Evolutionary conservation across 2,888 invertebrate genomes (phyloP), one percentile per base, ranked within the genome.

Genomic region (Heliconius erato): DNA sequence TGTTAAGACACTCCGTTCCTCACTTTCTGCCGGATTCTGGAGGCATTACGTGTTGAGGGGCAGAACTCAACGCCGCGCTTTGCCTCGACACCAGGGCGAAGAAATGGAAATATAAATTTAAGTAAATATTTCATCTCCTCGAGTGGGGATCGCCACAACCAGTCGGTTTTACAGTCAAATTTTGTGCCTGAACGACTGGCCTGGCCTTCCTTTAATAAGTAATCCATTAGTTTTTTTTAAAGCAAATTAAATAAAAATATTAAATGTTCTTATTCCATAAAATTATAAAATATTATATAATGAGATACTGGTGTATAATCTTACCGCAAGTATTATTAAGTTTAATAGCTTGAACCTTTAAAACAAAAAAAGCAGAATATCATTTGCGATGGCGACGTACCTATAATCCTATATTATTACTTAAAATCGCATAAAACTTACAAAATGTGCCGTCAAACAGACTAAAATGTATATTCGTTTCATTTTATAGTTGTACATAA

Each of bases 401-500:
- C 54, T 9, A 3, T 23, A 40, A 32, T 32, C 49, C 49, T 16
- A 5, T 23, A 77, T 78, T 68, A 67, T 68, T n/a, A 49, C 49
- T 49, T 32, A 68, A 49, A 49, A 40, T 11, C 6, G 19, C 44
- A 67, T 78, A 80, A 44, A 84, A 89, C 92, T 92, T 85, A 94
- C 94, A 89, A 89, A 88, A 86, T 87, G 88, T 81, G 92, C 86
- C 78, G 88, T 85, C 79, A 93, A 87, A 88, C 85, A 90, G 86
- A 94, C 76, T 83, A 90, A 84, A 67, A 88, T 79, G 86, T 90
- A 91, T 89, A 90, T 87, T 83, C 87, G 87, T 91, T 89, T 93
- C 94, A 95, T 94, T 91, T 92, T 93, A 93, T 92, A 86, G 88
- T 83, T 83, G 89, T 87, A 89, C 86, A 89, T 89, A 88, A 84